Evolutionary conservation across 2,888 invertebrate species (phyloP).

Genomic region (Ochropleura plecta): DNA sequence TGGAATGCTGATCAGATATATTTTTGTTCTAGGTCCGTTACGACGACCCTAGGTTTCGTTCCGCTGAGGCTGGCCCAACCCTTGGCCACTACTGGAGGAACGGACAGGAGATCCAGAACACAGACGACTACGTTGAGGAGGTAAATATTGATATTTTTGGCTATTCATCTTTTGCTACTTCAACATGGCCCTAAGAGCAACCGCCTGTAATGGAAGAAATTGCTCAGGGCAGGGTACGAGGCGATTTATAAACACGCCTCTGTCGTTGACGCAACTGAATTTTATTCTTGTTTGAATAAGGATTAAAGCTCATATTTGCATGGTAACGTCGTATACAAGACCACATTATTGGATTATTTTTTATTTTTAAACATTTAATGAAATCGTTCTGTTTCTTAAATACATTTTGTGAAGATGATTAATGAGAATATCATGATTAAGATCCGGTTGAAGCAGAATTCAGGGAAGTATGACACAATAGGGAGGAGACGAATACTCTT

Average conservation of each 20-base stretch:
- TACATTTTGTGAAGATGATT: too few species aligned
- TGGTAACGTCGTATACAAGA: too few species aligned
- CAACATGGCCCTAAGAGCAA: background rate
- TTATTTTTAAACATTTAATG: background rate
- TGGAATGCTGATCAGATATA: background rate
- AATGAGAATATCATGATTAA: background rate
- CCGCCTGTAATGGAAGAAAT: background rate
- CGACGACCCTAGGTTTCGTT: constrained; percentile 85
- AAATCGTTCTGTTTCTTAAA: background rate
- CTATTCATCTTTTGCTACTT: background rate
- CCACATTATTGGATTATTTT: too few species aligned
- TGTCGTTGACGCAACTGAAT: background rate
- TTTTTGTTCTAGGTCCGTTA: constrained; percentile 79
- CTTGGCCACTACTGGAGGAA: constrained; percentile 89
- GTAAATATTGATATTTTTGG: constrained; percentile 65
- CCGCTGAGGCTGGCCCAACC: constrained; percentile 86
- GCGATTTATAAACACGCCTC: background rate
- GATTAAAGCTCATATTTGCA: too few species aligned
- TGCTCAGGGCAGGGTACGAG: background rate
- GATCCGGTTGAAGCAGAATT: background rate
- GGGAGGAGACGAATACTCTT: background rate
- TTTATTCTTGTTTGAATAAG: too few species aligned
- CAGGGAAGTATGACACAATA: background rate
- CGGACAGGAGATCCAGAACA: constrained; percentile 91
- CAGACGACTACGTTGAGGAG: constrained; percentile 93